phyloP scores from a whole-genome alignment of 2,113 vertebrate species.

The Ginglymostoma cirratum region DNA sequence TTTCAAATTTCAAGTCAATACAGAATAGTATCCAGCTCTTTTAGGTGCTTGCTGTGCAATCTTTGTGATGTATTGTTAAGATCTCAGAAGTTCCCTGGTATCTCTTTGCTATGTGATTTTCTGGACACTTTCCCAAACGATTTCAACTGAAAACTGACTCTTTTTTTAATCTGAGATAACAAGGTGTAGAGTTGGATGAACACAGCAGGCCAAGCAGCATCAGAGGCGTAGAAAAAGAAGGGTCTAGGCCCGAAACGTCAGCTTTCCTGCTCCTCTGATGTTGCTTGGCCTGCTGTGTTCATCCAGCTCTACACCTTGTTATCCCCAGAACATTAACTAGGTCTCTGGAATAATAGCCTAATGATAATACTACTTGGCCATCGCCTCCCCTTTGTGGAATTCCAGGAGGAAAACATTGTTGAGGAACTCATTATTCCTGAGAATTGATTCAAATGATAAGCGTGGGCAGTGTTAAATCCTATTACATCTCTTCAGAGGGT shows the following conservation, averaged over 20 bases:
- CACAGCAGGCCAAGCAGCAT: no score
- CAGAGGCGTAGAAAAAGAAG: no score
- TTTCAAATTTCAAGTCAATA: neutral
- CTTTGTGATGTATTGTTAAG: neutral
- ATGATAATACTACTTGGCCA: no score
- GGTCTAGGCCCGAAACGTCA: no score
- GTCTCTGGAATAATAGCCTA: no score
- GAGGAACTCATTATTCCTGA: neutral
- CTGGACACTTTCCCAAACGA: conserved; percentile 2
- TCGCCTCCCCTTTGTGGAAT: neutral
- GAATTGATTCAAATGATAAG: neutral
- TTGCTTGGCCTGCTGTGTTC: no score
- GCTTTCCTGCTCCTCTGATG: no score
- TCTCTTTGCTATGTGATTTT: neutral
- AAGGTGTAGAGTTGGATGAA: no score
- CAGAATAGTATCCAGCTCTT: neutral
- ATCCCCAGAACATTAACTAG: no score
- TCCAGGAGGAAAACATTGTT: neutral
- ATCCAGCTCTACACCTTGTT: no score
- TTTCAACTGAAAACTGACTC: neutral
- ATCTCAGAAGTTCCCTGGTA: neutral
- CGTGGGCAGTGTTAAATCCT: neutral
- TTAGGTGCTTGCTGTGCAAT: neutral
- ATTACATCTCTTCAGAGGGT: neutral
- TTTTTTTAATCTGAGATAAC: neutral